A percentile compares a stretch with the other conserved stretches of the same genome.
Evolutionary conservation across 1,140 invertebrate species (phyloP).

Genomic region (Drosophila kanapiae): DNA sequence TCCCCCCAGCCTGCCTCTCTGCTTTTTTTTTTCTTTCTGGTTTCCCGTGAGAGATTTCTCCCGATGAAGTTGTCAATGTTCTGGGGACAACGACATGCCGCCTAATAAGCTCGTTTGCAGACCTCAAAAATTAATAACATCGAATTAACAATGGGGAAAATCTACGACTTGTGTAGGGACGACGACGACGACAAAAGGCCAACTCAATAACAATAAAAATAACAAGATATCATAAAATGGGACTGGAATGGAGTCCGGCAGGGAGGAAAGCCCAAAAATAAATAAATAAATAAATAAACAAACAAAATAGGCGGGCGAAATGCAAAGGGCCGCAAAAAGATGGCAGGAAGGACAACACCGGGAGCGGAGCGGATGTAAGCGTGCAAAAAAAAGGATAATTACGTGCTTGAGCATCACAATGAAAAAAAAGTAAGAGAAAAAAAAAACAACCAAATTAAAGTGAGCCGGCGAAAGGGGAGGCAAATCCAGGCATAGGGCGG

Average conservation of each 20-base stretch:
- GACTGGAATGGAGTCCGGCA: constrained; percentile 28
- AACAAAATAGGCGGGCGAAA: constrained; percentile 37
- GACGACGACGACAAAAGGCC: constrained; percentile 57
- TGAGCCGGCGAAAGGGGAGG: constrained; percentile 25
- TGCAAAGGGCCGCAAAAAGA: constrained; percentile 23
- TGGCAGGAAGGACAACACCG: neutral
- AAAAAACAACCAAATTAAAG: constrained; percentile 61
- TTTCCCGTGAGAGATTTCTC: constrained; percentile 19
- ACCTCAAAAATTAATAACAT: constrained; percentile 71
- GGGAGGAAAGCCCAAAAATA: constrained; percentile 19
- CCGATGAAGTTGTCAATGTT: constrained; percentile 71
- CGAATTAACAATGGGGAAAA: constrained; percentile 48
- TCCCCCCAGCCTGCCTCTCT: neutral
- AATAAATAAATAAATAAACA: constrained; percentile 61
- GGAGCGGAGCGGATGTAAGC: constrained; percentile 16
- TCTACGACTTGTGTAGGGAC: constrained; percentile 48
- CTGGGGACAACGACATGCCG: constrained; percentile 39
- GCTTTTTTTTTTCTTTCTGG: neutral
- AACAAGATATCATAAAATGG: constrained; percentile 79
- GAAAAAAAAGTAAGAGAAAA: neutral
- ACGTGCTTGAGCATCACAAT: constrained; percentile 70
- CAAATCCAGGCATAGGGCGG: neutral
- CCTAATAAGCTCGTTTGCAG: constrained; percentile 74
- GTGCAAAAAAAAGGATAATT: constrained; percentile 73
- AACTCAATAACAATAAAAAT: constrained; percentile 82